Evolutionary conservation across 2,888 invertebrate species (phyloP).

Genomic region (Diogma glabrata): DNA sequence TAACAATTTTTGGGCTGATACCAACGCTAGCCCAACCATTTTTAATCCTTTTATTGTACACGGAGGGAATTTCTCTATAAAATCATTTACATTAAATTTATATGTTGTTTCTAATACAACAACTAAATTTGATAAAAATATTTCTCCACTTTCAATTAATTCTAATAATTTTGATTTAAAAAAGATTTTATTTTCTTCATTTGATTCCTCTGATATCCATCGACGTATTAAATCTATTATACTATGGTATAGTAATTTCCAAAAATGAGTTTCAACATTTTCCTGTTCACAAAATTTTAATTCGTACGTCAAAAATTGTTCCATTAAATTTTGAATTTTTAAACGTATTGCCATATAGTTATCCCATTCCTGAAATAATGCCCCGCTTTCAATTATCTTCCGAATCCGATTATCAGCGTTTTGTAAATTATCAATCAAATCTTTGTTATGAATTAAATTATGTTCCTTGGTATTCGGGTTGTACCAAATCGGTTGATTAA

Average conservation of each 20-base stretch:
- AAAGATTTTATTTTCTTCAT: constrained; percentile 48
- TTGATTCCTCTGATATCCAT: constrained; percentile 41
- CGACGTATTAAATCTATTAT: constrained; percentile 74
- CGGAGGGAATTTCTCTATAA: neutral
- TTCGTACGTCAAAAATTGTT: constrained; percentile 59
- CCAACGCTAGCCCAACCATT: constrained; percentile 60
- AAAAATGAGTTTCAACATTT: constrained; percentile 80
- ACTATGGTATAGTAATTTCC: constrained; percentile 83
- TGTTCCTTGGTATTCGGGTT: constrained; percentile 38
- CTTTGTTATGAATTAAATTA: constrained; percentile 42
- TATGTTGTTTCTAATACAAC: constrained; percentile 61
- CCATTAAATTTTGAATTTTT: constrained; percentile 52
- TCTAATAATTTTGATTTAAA: constrained; percentile 48
- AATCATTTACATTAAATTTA: constrained; percentile 42
- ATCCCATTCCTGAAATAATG: constrained; percentile 52
- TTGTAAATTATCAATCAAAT: constrained; percentile 52
- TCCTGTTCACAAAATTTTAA: constrained; percentile 77
- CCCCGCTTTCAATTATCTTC: constrained; percentile 46
- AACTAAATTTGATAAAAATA: constrained; percentile 66
- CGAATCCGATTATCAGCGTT: constrained; percentile 56
- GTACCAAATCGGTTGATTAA: constrained; percentile 42
- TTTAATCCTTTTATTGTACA: constrained; percentile 43
- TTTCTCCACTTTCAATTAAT: constrained; percentile 63
- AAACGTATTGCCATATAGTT: constrained; percentile 49
- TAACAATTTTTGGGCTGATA: constrained; percentile 77